These are phyloP conservation scores for Catocala fraxini DNA, from an alignment of 2,888 invertebrate species.

Conservation along the genomic window DNA sequence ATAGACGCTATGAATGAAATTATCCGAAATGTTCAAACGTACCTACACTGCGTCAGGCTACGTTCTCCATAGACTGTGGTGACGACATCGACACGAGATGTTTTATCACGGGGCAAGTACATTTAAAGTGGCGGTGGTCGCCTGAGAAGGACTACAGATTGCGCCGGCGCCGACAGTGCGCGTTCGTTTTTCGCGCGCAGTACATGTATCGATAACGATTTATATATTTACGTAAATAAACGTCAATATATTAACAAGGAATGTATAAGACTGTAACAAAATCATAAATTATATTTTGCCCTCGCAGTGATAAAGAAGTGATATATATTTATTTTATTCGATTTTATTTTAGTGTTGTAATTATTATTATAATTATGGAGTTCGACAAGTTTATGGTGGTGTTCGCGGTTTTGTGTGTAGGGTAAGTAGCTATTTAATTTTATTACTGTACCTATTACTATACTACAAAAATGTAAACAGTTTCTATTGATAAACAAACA, in stretches of 20 bases:
- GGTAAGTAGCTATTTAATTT: constrained; percentile 32
- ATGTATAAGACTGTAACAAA: constrained; percentile 5
- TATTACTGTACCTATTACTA: not conserved
- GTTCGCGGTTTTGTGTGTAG: constrained; percentile 42
- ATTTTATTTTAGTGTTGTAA: constrained; percentile 15
- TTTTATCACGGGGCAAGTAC: constrained; percentile 30
- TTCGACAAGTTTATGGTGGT: constrained; percentile 34
- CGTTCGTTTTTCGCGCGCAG: constrained; percentile 41
- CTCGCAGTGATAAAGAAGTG: constrained; percentile 39
- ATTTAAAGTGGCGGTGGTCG: constrained; percentile 18
- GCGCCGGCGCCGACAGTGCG: constrained; percentile 46
- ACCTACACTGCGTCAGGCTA: not conserved
- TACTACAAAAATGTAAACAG: no score
- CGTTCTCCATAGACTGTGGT: constrained; percentile 25
- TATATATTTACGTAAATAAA: constrained; percentile 5
- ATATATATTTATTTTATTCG: constrained; percentile 33
- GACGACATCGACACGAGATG: constrained; percentile 33
- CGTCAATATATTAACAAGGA: not conserved
- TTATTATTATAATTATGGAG: constrained; percentile 36
- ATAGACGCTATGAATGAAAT: not conserved
- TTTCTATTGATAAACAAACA: no score
- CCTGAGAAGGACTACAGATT: constrained; percentile 29
- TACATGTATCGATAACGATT: constrained; percentile 29
- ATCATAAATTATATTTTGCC: constrained; percentile 11
- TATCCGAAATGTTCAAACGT: no score